Percentiles rank a stretch among this genome's conserved stretches.
Evolutionary conservation across 2,888 invertebrate genomes (phyloP).

Genomic region (Heliconius sara): DNA sequence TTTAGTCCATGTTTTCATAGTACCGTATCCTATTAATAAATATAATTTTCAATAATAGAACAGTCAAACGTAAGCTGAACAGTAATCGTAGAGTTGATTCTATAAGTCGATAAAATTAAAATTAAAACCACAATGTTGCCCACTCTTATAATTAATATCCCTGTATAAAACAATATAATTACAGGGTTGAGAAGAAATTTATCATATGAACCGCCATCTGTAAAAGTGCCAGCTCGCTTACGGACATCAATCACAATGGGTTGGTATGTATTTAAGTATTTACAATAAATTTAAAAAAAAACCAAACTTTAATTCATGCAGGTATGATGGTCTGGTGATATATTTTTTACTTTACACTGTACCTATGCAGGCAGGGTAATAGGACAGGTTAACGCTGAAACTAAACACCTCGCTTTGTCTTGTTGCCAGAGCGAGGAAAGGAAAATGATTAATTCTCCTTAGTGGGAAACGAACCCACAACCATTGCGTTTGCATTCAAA

Average conservation of each 20-base stretch:
- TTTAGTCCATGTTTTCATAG: not conserved
- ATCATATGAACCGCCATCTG: constrained; percentile 67
- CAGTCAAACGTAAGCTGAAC: not conserved
- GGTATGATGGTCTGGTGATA: too few species aligned
- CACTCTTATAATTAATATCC: too few species aligned
- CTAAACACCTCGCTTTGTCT: too few species aligned
- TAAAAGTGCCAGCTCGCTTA: constrained; percentile 74
- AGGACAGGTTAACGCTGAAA: too few species aligned
- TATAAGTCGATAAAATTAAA: not conserved
- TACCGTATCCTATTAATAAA: not conserved
- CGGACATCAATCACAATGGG: constrained; percentile 65
- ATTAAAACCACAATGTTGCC: not conserved
- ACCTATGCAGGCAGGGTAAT: too few species aligned
- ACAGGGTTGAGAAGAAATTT: constrained; percentile 74
- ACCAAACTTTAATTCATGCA: not conserved
- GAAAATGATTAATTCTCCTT: too few species aligned
- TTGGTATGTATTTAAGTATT: constrained; percentile 63
- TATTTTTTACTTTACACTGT: too few species aligned
- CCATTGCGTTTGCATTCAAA: too few species aligned
- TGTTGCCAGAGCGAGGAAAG: too few species aligned
- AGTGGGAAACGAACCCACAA: too few species aligned
- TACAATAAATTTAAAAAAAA: not conserved
- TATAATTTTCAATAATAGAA: not conserved
- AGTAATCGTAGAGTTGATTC: too few species aligned
- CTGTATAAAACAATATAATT: constrained; percentile 2